Base-by-base conservation (phyloP, 2,888 invertebrate genomes). In the Drosophila maculinotata region DNA sequence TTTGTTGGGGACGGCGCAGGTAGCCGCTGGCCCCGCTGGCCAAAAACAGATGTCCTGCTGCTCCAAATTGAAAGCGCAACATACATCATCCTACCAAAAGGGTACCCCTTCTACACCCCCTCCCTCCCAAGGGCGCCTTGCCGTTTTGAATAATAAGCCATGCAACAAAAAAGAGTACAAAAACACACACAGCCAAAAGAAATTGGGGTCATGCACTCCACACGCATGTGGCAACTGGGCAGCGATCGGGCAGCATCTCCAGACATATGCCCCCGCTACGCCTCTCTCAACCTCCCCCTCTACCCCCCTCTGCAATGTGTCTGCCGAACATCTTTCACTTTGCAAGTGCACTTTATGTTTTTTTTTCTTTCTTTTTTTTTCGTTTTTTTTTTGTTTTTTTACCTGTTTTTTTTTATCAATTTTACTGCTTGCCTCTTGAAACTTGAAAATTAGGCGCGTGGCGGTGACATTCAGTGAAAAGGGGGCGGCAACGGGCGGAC, bases 11-110 rank as follows among this genome's bases (percentile, higher is more conserved):
- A 35, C 35, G 23, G 57, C 28, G 54, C 71, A 67, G 71, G 71
- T 71, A 67, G 72, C 53, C 25, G 9, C 30, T 30, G 9, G 6
- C 14, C 65, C 58, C 35, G 48, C 36, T 66, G 62, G 58, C 48
- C 51, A 88, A 88, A 89, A 89, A 89, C 90, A 90, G 90, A 90
- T 90, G 89, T 90, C 90, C 90, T 89, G 88, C 83, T 88, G 88
- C 89, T 88, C 88, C 89, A 88, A 88, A 88, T 88, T 83, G 89
- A 88, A 87, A 79, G 87, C 81, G 69, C 79, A 81, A 81, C 87
- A 88, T 87, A 78, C 87, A 88, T 88, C 88, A 88, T 87, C 79
- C 81, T 76, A 59, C 63, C 76, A 54, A 69, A 72, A 45, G 44
- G 35, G 47, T 15, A n/a, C 23, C 57, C 57, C 53, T 36, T 17